These are phyloP conservation scores for Phymorhynchus buccinoides DNA, from an alignment of 1,140 invertebrate species.

Conservation along the genomic window DNA sequence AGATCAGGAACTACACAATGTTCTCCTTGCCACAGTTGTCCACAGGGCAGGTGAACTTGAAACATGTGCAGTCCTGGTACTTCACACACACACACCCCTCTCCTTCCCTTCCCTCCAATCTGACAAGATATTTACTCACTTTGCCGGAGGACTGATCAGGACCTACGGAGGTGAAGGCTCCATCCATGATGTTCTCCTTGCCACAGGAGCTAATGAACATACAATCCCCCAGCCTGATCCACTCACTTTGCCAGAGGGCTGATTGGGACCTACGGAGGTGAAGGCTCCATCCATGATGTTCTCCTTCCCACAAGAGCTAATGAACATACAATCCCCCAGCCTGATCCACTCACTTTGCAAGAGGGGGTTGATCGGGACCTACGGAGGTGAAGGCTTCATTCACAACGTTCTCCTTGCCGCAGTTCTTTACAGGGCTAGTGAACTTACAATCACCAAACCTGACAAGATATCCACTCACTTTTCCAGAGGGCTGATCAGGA, in stretches of 20 bases:
- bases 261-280: slow-evolving; percentile 18
- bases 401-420: slow-evolving; percentile 72
- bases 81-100: slow-evolving; percentile 66
- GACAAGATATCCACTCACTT: slow-evolving; percentile 60
- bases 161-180: slow-evolving; percentile 56
- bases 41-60: slow-evolving; percentile 72
- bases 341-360: slow-evolving; percentile 67
- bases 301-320: slow-evolving; percentile 73
- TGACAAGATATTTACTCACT: slow-evolving; percentile 59
- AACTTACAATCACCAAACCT: slow-evolving; percentile 46
- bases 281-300: slow-evolving; percentile 73
- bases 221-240: no score
- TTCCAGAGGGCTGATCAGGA: slow-evolving; percentile 48
- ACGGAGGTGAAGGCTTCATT: slow-evolving; percentile 65
- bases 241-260: slow-evolving; percentile 60
- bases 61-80: slow-evolving; percentile 82
- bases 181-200: slow-evolving; percentile 72
- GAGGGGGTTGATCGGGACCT: background rate
- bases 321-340: no score
- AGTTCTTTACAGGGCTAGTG: slow-evolving; percentile 71
- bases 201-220: no score
- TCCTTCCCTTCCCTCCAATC: background rate
- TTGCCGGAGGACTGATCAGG: slow-evolving; percentile 49
- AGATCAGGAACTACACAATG: slow-evolving; percentile 55
- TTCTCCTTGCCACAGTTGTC: slow-evolving; percentile 72